These are phyloP conservation scores for Sebastes oblongus DNA, from an alignment of 2,797 vertebrate species.

Conservation along the genomic window DNA sequence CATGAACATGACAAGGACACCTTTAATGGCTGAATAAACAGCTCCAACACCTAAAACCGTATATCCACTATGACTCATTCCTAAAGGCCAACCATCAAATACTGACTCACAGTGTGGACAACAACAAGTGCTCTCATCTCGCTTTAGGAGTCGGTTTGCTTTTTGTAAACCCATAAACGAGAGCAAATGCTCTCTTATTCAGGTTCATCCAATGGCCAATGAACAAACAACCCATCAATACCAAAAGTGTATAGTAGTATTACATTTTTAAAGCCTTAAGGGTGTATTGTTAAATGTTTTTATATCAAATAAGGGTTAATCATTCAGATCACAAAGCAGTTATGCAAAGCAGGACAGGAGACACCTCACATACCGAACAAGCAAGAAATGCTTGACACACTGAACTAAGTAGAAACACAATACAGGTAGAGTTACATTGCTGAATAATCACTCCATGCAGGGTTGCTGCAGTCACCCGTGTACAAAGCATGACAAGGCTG, in stretches of 20 bases:
- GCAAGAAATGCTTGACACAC: not conserved
- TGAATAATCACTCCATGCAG: not conserved
- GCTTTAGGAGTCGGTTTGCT: constrained; percentile 25
- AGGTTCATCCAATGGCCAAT: not conserved
- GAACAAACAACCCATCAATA: not conserved
- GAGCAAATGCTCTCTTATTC: constrained; percentile 9
- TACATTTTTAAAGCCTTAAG: not conserved
- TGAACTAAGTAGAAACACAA: not conserved
- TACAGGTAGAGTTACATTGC: not conserved
- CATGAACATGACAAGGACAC: constrained; percentile 17
- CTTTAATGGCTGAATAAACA: constrained; percentile 36
- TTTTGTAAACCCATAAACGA: constrained; percentile 16
- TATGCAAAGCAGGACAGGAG: not conserved
- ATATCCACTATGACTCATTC: constrained; percentile 49
- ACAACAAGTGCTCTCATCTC: constrained; percentile 25
- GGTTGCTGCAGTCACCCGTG: not conserved
- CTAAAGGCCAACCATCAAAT: constrained; percentile 43
- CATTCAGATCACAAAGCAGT: not conserved
- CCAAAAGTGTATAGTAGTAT: not conserved
- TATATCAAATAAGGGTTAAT: not conserved
- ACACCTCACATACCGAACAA: not conserved
- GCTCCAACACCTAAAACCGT: constrained; percentile 22
- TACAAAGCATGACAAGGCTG: not conserved
- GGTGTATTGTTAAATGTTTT: not conserved
- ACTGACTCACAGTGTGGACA: constrained; percentile 50